Percentiles rank a stretch among this genome's conserved stretches.
Evolutionary conservation across 64 coral and sea anemone species (phyloP).

Genomic region (Platygyra sinensis): DNA sequence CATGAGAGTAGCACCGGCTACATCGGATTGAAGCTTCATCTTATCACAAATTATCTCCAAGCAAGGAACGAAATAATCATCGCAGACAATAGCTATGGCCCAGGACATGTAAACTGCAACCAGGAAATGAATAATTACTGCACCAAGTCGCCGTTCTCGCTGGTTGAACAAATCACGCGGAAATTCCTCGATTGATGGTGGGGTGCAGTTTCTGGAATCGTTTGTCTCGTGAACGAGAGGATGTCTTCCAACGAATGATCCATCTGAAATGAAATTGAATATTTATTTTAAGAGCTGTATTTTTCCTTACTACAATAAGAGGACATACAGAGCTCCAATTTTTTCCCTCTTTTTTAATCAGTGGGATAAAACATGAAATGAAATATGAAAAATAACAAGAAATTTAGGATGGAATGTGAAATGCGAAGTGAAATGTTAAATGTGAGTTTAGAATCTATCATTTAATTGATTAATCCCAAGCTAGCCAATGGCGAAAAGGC

Average conservation of each 20-base stretch:
- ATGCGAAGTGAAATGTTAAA: no score
- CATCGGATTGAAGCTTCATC: conserved; percentile 83
- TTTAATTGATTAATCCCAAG: no score
- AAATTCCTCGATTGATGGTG: conserved; percentile 91
- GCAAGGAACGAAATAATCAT: conserved; percentile 97
- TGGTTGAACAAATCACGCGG: conserved; percentile 82
- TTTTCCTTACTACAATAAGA: no score
- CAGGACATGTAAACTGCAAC: conserved; percentile 97
- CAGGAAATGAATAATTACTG: conserved; percentile 71
- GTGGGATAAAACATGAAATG: no score
- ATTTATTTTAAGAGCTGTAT: no score
- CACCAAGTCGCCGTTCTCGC: conserved; percentile 81
- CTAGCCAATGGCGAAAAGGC: no score
- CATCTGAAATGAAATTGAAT: neutral
- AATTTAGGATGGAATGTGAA: no score
- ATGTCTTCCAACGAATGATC: neutral
- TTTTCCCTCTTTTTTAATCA: no score
- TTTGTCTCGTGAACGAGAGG: conserved; percentile 77
- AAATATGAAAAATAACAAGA: no score
- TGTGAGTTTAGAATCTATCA: no score
- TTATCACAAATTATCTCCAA: conserved; percentile 93
- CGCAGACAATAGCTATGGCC: conserved; percentile 96
- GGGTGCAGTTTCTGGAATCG: conserved; percentile 78
- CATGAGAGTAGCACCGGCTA: conserved; percentile 97
- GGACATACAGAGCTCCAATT: no score